Evolutionary conservation across 2,113 vertebrate species (phyloP), one percentile per base, ranked within the genome.

Genomic region (Strigops habroptila): DNA sequence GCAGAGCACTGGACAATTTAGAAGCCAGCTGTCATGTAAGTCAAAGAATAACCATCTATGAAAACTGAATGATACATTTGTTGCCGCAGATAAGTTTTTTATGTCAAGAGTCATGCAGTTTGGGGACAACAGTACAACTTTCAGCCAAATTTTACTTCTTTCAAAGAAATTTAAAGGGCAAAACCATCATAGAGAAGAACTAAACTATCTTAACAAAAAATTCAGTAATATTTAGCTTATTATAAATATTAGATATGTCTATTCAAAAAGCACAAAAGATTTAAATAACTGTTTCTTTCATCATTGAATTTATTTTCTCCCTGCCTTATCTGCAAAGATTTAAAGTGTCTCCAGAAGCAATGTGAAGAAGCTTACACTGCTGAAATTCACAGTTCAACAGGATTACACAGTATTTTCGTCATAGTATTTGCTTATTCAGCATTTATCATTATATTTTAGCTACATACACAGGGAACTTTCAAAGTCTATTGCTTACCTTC

Each of bases 401-500:
- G 5, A 79, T 57, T 55, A 74, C 25, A 55, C 3, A 60, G 39
- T 21, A 37, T 65, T 73, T 87, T 62, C 46, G n/a, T 67, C 8
- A 13, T 48, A 10, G 1, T 49, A 57, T 43, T n/a, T 86, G 23
- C 22, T 81, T 76, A 70, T 71, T 52, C 31, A 52, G 7, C 30
- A 62, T 27, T 51, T 30, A 73, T 64, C 3, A 25, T 25, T 43
- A 31, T n/a, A 73, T 57, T 73, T 93, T 81, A 64, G 41, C 55
- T 77, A 74, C 13, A 59, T 62, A 37, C 23, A 14, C 8, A 76
- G 28, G 23, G 21, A 79, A 15, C 28, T 43, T 94, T 27, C 9
- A 64, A 91, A 88, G 17, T 28, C 7, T 77, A 46, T 19, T 73
- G 59, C 92, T 97, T 94, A 99, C 99, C 99, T 99, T 99, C 93